Evolutionary conservation across 37 sponge, comb jelly and placozoan species (phyloP).

Genomic region (Bolinopsis microptera): DNA sequence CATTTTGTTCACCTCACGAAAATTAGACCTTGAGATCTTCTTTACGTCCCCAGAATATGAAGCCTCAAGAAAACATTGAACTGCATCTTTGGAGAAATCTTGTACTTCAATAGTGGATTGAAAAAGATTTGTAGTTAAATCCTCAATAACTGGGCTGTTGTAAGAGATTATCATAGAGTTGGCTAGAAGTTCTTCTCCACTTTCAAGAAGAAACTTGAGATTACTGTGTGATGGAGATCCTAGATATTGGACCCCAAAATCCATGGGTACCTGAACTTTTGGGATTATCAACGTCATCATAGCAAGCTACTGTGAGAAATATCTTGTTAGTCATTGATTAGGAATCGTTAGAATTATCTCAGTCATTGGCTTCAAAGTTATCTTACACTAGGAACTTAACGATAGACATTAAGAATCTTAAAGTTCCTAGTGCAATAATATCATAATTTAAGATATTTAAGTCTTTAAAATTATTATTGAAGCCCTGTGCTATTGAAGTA

Average conservation of each 20-base stretch:
- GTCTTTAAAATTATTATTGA: too few species aligned
- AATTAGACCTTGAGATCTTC: neutral
- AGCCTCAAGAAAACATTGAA: neutral
- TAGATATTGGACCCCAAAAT: neutral
- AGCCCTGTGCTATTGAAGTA: too few species aligned
- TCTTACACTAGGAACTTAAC: too few species aligned
- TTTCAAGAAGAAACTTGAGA: neutral
- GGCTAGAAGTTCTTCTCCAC: neutral
- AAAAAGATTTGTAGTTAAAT: neutral
- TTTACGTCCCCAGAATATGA: neutral
- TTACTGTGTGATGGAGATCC: neutral
- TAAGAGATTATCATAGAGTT: neutral
- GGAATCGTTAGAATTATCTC: too few species aligned
- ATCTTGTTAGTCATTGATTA: too few species aligned
- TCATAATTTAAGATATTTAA: too few species aligned
- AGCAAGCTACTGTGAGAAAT: too few species aligned
- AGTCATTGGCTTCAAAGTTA: too few species aligned
- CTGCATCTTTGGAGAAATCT: neutral
- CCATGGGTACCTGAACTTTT: neutral
- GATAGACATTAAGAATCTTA: too few species aligned
- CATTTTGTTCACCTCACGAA: neutral
- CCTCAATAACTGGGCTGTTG: neutral
- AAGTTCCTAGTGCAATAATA: too few species aligned
- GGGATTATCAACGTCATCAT: neutral
- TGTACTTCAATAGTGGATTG: neutral